These are phyloP conservation scores for Protobothrops mucrosquamatus DNA, from an alignment of 2,113 vertebrate species.

Conservation along the genomic window DNA sequence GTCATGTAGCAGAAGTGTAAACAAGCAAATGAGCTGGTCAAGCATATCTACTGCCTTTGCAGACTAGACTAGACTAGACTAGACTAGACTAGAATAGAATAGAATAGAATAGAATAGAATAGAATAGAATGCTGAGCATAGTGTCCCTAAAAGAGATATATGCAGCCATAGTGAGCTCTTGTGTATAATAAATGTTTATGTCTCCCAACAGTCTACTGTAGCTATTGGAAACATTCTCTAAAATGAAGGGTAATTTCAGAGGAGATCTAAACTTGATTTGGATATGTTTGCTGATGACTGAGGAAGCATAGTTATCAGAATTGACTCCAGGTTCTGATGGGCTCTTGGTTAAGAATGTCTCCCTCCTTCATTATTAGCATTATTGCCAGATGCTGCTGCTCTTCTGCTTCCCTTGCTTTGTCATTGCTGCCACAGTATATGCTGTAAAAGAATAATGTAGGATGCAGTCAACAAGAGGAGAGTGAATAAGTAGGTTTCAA, in stretches of 20 bases:
- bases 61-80: too few species aligned
- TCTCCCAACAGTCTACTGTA: not conserved
- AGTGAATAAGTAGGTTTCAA: not conserved
- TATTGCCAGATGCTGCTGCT: not conserved
- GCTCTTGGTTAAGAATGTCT: not conserved
- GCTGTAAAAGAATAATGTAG: not conserved
- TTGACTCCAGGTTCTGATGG: not conserved
- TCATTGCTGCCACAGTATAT: not conserved
- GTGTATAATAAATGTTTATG: not conserved
- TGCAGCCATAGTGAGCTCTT: too few species aligned
- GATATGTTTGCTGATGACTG: not conserved
- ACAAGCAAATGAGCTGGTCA: slow-evolving; percentile 1
- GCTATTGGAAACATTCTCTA: not conserved
- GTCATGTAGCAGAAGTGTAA: not conserved
- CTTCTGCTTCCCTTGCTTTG: not conserved
- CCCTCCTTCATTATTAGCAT: not conserved
- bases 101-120: too few species aligned
- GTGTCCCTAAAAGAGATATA: not conserved
- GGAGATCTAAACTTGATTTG: not conserved
- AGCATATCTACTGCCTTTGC: not conserved
- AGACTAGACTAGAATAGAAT: too few species aligned
- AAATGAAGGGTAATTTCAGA: not conserved
- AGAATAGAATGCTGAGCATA: too few species aligned
- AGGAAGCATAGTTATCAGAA: not conserved
- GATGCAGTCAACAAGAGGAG: not conserved